Base-by-base conservation (phyloP, 2,888 invertebrate genomes). In the Selenia dentaria region DNA sequence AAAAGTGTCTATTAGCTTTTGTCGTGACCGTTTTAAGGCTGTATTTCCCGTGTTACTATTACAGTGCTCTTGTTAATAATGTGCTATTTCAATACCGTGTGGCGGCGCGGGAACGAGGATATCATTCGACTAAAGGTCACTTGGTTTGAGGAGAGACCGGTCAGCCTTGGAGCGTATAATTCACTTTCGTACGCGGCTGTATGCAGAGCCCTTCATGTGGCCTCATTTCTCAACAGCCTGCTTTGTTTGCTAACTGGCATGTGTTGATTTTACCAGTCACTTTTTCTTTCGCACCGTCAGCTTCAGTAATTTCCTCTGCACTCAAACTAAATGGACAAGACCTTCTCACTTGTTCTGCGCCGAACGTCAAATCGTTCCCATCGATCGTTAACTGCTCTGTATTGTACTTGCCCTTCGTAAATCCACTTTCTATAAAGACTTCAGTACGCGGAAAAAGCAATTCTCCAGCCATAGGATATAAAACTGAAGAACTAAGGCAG, bases 111-210 rank as follows among this genome's bases (percentile, higher is more conserved):
- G 79, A 85, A 86, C 88, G 80, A 87, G 88, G 88, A 88, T 88
- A 85, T 84, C 78, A 77, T 76, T 78, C 76, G 77, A 67, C 63
- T 74, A 88, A 90, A 90, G 90, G 89, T 88, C 84, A 84, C 79
- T 80, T 74, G 81, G 80, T 81, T 81, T 82, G 84, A 88, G 84
- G 80, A 80, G 83, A 83, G 83, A 89, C 89, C 80, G 82, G 89
- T 85, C 89, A 87, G 79, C 89, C 89, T 90, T 90, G 89, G 70
- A 73, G 67, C 58, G 70, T 71, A 79, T 83, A 82, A 79, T 84
- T 85, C 86, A 85, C 88, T 88, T 89, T 89, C 87, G 81, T 78
- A 81, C 78, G 67, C 74, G 62, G 62, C 70, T 66, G 67, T 74
- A 71, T 67, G 60, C 63, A 59, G 59, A 81, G 87, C 88, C 89